phyloP scores from a whole-genome alignment of 2,797 vertebrate species.

The Gorsachius magnificus region DNA sequence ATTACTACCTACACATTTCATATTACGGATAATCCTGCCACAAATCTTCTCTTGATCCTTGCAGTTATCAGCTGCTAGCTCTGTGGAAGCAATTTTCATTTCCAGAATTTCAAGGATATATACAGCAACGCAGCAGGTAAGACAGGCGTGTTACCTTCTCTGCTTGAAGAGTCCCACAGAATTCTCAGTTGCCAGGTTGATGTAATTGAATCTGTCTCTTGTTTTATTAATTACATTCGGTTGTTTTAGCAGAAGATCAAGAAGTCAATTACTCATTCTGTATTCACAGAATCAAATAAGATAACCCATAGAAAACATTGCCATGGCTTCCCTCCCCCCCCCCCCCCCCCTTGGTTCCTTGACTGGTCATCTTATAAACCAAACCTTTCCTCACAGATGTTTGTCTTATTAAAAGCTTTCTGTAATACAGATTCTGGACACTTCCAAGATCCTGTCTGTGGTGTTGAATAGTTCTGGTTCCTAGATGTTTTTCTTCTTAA shows the following conservation, averaged over 20 bases:
- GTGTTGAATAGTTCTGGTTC: background rate
- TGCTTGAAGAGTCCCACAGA: background rate
- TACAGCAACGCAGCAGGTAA: background rate
- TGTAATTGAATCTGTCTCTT: background rate
- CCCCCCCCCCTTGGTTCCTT: too few relatives aligned
- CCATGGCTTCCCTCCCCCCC: rapidly evolving
- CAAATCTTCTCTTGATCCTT: slow-evolving; percentile 59
- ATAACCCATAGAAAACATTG: background rate
- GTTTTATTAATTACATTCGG: background rate
- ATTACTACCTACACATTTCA: background rate
- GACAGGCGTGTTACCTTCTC: background rate
- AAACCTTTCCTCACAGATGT: background rate
- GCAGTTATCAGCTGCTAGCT: background rate
- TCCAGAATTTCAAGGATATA: slow-evolving; percentile 23
- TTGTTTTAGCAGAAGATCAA: background rate
- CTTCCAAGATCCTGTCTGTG: background rate
- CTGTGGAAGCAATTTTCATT: slow-evolving; percentile 21
- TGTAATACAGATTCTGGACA: background rate
- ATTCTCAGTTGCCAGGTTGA: background rate
- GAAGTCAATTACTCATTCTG: background rate
- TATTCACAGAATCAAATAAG: background rate
- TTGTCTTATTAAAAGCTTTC: background rate
- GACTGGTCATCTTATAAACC: too few relatives aligned
- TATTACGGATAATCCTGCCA: slow-evolving; percentile 13
- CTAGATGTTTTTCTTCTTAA: background rate